A percentile compares a stretch with the other conserved stretches of the same genome.
Evolutionary conservation across 2,888 invertebrate species (phyloP).

Genomic region (Idaea straminata): DNA sequence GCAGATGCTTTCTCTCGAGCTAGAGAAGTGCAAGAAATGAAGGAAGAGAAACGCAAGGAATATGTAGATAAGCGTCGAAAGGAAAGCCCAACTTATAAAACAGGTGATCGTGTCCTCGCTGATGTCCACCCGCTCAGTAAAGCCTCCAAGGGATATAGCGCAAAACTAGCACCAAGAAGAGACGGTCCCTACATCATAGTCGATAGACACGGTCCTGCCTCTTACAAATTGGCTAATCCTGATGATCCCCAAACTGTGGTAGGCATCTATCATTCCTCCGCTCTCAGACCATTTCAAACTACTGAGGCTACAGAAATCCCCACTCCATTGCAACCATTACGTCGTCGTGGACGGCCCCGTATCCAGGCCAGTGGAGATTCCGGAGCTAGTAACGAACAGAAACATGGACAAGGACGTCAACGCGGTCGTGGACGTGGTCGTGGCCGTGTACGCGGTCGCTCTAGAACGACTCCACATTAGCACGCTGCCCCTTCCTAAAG

Average conservation of each 20-base stretch:
- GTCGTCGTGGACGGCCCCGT: neutral
- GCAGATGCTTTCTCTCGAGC: constrained; percentile 7
- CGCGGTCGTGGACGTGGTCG: no score
- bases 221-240: neutral
- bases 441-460: neutral
- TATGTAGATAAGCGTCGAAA: constrained; percentile 6
- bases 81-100: constrained; percentile 6
- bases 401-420: no score
- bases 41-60: constrained; percentile 11
- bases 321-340: neutral
- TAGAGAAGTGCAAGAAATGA: constrained; percentile 12
- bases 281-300: neutral
- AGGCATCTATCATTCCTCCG: neutral
- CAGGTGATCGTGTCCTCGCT: constrained; percentile 14
- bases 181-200: constrained; percentile 15
- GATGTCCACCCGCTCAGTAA: constrained; percentile 6
- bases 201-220: neutral
- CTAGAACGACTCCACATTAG: neutral
- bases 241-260: neutral
- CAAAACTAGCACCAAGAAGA: constrained; percentile 14
- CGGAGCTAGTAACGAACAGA: neutral
- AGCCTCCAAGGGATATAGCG: neutral
- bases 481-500: neutral
- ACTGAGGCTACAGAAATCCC: neutral
- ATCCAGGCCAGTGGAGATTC: neutral